Base-by-base conservation (phyloP, 2,888 invertebrate species). In the Catocala fraxini region DNA sequence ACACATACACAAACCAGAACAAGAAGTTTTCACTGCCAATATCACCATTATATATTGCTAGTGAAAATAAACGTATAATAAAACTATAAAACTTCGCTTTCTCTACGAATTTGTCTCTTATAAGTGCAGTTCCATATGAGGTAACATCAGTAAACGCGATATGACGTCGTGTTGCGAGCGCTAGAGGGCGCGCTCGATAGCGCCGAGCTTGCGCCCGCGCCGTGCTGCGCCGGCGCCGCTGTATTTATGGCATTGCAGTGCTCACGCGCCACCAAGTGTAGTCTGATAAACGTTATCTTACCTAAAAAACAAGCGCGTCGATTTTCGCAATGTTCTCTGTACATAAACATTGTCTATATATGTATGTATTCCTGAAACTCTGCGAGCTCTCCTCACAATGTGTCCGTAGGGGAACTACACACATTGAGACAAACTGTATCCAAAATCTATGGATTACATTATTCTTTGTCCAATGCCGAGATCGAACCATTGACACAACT, bases 221-320 rank as follows among this genome's bases (percentile, higher is more conserved):
- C 74, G 64, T 75, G 25, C 58, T 73, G 77, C 72, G 76, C 79
- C 67, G 84, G 81, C 83, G 82, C 81, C 82, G 78, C 61, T 42
- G 79, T 83, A 85, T 87, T 85, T 86, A 84, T 84, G 80, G 81
- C 78, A 71, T 69, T 76, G 73, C 68, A 66, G 59, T 73, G 81
- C 82, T 81, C 82, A 82, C 81, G 82, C 79, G 73, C 71, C 77
- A 80, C 82, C 84, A 83, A 81, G 80, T 84, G 72, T 80, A 74
- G 64, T 65, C 63, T 74, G 87, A 87, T 88, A 86, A 85, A 82
- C 72, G 73, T 80, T 74, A 80, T 81, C 85, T 82, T 61, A 70
- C 72, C 73, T 76, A 82, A 76, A 75, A 77, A 77, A 67, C 65
- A 66, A 63, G 60, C 63, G 63, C 57, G 63, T 64, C 43, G 13